Percentiles rank a stretch among this genome's conserved stretches.
Conservation (phyloP, 2,888 invertebrate genomes). For the Lithodes maja region DNA sequence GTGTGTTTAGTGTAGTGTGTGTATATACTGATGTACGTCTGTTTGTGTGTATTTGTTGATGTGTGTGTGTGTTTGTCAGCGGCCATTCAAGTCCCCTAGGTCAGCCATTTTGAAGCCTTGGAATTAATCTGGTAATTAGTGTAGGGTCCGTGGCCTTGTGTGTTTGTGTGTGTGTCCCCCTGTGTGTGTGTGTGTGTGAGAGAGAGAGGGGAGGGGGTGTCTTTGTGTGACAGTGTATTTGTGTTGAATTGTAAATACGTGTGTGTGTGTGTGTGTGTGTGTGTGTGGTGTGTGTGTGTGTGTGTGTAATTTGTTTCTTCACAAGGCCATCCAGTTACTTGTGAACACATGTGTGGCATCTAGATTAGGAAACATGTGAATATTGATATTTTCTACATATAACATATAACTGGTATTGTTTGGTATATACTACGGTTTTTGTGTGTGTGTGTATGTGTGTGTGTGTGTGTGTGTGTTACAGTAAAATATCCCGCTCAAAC, state of each 20-base stretch:
- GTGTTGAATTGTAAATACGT: not conserved
- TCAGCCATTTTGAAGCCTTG: conserved; percentile 20
- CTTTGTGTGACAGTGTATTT: not conserved
- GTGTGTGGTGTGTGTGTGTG: not conserved
- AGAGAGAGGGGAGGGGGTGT: not conserved
- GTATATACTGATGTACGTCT: not conserved
- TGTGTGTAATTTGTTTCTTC: no score
- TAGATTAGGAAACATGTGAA: no score
- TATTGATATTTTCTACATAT: no score
- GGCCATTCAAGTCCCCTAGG: not conserved
- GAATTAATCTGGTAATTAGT: conserved; percentile 12
- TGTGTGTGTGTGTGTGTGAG: conserved; percentile 12
- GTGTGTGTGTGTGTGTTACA: no score
- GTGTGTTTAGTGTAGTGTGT: not conserved
- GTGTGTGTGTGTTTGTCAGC: not conserved
- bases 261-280: not conserved
- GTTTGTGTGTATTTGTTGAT: not conserved
- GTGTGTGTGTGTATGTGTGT: no score
- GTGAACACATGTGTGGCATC: no score
- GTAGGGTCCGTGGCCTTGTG: not conserved
- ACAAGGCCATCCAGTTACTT: no score
- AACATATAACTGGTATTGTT: no score
- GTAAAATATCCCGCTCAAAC: no score
- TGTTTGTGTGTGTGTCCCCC: not conserved
- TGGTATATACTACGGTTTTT: no score